phyloP scores from a whole-genome alignment of 2,888 invertebrate genomes.

The Carcina quercana region DNA sequence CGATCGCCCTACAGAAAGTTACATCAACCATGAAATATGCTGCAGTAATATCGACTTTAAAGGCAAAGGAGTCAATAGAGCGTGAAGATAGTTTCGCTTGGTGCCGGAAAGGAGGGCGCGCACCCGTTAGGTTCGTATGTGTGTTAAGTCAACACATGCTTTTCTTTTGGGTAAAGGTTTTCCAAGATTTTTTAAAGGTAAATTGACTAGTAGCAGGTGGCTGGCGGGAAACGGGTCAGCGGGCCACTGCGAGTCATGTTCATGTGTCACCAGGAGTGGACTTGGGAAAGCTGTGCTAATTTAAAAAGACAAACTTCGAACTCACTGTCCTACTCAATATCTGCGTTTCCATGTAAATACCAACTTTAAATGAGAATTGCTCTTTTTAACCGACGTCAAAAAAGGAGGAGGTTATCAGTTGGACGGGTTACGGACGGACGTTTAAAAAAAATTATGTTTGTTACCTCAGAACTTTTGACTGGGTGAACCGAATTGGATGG shows the following conservation, averaged over 20 bases:
- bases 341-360: too few species aligned
- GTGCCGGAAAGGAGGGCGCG: constrained; percentile 50
- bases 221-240: constrained; percentile 67
- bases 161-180: constrained; percentile 59
- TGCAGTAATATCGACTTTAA: constrained; percentile 46
- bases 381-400: too few species aligned
- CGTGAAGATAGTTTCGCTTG: constrained; percentile 41
- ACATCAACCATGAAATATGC: constrained; percentile 22
- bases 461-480: too few species aligned
- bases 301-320: too few species aligned
- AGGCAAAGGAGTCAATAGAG: constrained; percentile 44
- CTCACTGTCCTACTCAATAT: too few species aligned
- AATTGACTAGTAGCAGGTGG: constrained; percentile 67
- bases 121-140: constrained; percentile 53
- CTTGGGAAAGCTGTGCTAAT: too few species aligned
- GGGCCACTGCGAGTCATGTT: constrained; percentile 65
- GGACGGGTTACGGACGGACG: too few species aligned
- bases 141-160: constrained; percentile 66
- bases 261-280: constrained; percentile 59
- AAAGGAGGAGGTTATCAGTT: too few species aligned
- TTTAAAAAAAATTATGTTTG: too few species aligned
- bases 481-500: too few species aligned
- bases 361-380: too few species aligned
- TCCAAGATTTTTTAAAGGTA: constrained; percentile 61
- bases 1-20: constrained; percentile 29